Base-by-base conservation (phyloP, 2,888 invertebrate genomes). In the Troilus luridus region DNA sequence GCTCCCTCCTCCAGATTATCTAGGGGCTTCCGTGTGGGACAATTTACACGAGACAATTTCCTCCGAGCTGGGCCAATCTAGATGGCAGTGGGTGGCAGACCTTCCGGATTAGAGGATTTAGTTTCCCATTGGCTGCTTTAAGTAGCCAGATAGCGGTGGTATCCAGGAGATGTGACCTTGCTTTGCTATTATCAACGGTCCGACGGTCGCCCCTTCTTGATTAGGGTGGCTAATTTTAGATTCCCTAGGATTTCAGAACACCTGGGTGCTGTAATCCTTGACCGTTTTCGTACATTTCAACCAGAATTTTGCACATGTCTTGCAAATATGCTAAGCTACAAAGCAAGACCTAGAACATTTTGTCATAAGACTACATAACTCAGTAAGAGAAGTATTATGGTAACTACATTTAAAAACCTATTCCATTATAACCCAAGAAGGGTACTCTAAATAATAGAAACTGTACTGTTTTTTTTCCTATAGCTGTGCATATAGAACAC, bases 31-130 rank as follows among this genome's bases (percentile, higher is more conserved):
- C 85, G 85, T 85, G 85, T 85, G 85, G 56, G 88, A 88, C 88
- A 88, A 89, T 89, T 89, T 89, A 89, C 89, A 89, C 62, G 89
- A 64, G 89, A 89, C 89, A 89, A 89, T 89, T 89, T 89, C 89
- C 89, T 60, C 64, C 54, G n/a, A 9, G 41, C 85, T 58, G 6
- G 85, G 56, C 56, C 85, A 85, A 85, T 85, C 85, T 85, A 56
- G 85, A 85, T 85, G 85, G 56, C 56, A n/a, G 56, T n/a, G 56
- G 85, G 56, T 56, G 56, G 56, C 56, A 85, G 85, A 85, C 85
- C 85, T 85, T 85, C 85, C 85, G 85, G 85, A 85, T 85, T 85
- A 85, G 56, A 85, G 85, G 85, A 85, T 85, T 85, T 85, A 85
- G 85, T 85, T 41, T 56, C 56, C 85, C 85, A 56, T 85, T 85